Evolutionary conservation across 2,113 vertebrate species (phyloP).

Genomic region (Tauraco erythrolophus): DNA sequence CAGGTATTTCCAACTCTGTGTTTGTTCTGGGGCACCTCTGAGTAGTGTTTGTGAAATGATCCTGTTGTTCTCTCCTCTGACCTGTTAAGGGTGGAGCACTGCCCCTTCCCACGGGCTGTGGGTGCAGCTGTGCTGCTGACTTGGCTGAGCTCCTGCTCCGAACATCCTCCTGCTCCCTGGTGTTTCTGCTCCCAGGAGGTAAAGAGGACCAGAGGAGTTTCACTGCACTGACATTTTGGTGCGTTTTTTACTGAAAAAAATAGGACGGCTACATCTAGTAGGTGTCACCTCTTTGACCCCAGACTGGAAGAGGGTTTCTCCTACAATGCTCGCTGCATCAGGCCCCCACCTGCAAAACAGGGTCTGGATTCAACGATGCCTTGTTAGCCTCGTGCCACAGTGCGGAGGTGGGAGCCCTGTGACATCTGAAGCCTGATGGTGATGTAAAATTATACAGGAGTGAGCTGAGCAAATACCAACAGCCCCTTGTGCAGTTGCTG

Average conservation of each 20-base stretch:
- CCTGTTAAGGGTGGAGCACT: neutral
- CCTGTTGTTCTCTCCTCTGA: neutral
- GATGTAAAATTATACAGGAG: neutral
- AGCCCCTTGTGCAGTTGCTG: neutral
- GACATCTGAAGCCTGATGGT: neutral
- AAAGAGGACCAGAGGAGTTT: neutral
- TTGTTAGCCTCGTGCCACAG: neutral
- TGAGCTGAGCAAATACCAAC: neutral
- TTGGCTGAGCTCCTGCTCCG: neutral
- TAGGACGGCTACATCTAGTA: neutral
- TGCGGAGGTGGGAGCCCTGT: neutral
- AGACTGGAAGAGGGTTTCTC: neutral
- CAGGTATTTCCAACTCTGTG: neutral
- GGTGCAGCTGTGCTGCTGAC: too few species aligned
- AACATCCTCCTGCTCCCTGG: neutral
- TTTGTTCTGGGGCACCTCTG: neutral
- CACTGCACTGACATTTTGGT: neutral
- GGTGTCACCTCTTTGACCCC: neutral
- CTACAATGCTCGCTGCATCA: neutral
- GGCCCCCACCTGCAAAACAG: neutral
- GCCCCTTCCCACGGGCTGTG: fast-evolving
- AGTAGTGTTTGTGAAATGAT: neutral
- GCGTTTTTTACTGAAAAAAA: neutral
- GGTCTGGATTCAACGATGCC: neutral
- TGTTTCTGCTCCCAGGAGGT: neutral